These are phyloP conservation scores for western clawed frog (Xenopus tropicalis) DNA, from an alignment of 2,113 vertebrate species.

Conservation along the genomic window DNA sequence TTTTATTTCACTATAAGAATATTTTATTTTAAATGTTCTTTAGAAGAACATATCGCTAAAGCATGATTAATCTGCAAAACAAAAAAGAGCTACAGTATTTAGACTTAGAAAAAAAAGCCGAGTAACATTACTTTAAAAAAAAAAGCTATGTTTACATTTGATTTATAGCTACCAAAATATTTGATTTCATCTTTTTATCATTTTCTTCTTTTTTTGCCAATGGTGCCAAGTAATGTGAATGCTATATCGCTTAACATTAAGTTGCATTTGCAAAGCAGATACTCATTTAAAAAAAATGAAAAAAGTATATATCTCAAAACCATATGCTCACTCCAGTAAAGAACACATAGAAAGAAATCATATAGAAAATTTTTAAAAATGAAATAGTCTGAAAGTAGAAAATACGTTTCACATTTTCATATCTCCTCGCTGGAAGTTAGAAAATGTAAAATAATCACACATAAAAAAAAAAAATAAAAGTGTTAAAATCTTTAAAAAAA, in stretches of 20 bases:
- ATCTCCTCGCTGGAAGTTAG: slow-evolving; percentile 71
- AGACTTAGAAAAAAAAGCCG: slow-evolving; percentile 96
- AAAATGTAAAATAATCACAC: slow-evolving; percentile 66
- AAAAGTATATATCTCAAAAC: slow-evolving; percentile 74
- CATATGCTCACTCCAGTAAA: slow-evolving; percentile 80
- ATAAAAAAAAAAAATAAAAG: slow-evolving; percentile 44
- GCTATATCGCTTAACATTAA: slow-evolving; percentile 91
- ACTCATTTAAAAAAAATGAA: slow-evolving; percentile 79
- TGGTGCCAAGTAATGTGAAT: slow-evolving; percentile 99
- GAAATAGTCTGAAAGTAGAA: slow-evolving; percentile 62
- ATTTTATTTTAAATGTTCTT: slow-evolving; percentile 99
- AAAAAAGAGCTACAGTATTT: slow-evolving; percentile 93
- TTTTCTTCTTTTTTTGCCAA: slow-evolving; percentile 77
- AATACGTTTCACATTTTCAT: slow-evolving; percentile 69
- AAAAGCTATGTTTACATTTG: slow-evolving; percentile 86
- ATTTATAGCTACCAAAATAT: slow-evolving; percentile 90
- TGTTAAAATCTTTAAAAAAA: slow-evolving; percentile 42
- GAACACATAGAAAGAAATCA: slow-evolving; percentile 69
- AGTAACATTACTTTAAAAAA: slow-evolving; percentile 82
- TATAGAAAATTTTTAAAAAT: slow-evolving; percentile 60
- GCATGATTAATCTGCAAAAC: slow-evolving; percentile 98
- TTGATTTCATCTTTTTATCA: slow-evolving; percentile 58
- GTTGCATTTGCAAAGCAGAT: slow-evolving; percentile 94
- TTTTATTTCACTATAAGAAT: slow-evolving; percentile 99
- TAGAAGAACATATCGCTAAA: slow-evolving; percentile 99